Base-by-base conservation (phyloP, 2,888 invertebrate species). In the Lucinisca nassula region DNA sequence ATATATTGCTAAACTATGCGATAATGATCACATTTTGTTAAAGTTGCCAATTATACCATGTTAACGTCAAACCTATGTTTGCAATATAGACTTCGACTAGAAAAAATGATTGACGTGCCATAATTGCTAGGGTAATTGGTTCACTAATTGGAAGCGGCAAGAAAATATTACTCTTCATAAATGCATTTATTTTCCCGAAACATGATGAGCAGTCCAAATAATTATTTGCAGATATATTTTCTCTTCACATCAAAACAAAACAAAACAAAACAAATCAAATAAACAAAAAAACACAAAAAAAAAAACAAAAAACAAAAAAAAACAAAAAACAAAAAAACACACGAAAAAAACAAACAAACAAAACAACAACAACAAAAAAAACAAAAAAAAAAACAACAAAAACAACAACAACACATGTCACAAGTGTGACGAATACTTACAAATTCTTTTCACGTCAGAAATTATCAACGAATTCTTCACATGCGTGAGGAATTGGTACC, bases 11-110 rank as follows among this genome's bases (percentile, higher is more conserved):
- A 35, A 67, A 67, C 32, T 35, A 67, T 67, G 67, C 35, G 67
- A 67, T 67, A 67, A 67, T 67, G 67, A 67, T 35, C 32, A 14
- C 12, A 14, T 67, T 24, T 35, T 67, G 35, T 32, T 67, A 35
- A 67, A 67, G 10, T 67, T 67, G 67, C 67, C 67, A 67, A 67
- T 67, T 67, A 32, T 35, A 32, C 12, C 67, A 67, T 67, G 67
- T 67, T 67, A 67, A 35, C 67, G 67, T 35, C 67, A 67, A 67
- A 67, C 6, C 21, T 24, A 8, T 67, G 67, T 67, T 67, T 67
- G 30, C 35, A 67, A 67, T 67, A 10, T 32, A 3, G 35, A 45
- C 8, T 17, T 35, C 10, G 10, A 21, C 35, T 67, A 17, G 67
- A 35, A 67, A 61, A 67, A 35, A 67, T 67, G 67, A 67, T 67